These are phyloP conservation scores for Tenthredo distinguenda DNA, from an alignment of 2,888 invertebrate species.

Conservation along the genomic window DNA sequence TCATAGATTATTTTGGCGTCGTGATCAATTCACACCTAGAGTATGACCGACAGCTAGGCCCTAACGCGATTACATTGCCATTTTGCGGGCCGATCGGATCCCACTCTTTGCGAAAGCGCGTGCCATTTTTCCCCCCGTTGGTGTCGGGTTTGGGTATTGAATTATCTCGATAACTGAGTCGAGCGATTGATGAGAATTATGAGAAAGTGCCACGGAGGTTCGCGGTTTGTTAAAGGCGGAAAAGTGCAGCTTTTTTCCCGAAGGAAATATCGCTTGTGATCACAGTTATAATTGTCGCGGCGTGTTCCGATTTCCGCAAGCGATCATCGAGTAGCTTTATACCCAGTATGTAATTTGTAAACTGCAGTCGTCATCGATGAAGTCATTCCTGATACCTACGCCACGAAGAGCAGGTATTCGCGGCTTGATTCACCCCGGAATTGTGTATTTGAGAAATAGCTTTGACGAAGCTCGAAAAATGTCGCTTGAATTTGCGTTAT, in stretches of 20 bases:
- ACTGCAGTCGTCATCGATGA: neutral
- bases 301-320: neutral
- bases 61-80: neutral
- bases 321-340: neutral
- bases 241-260: neutral
- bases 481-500: neutral
- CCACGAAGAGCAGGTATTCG: neutral
- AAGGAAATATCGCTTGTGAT: neutral
- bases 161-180: neutral
- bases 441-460: neutral
- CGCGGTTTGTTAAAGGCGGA: neutral
- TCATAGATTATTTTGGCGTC: slow-evolving; percentile 52
- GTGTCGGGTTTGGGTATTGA: neutral
- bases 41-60: neutral
- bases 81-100: neutral
- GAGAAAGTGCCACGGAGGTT: neutral
- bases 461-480: neutral
- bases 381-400: neutral
- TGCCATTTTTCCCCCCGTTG: neutral
- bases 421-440: neutral
- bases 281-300: neutral
- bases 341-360: neutral
- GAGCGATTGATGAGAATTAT: neutral
- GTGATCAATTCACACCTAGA: slow-evolving; percentile 40
- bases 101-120: slow-evolving; percentile 17